Evolutionary conservation across 2,113 vertebrate species (phyloP).

Genomic region (Xiphophorus couchianus): DNA sequence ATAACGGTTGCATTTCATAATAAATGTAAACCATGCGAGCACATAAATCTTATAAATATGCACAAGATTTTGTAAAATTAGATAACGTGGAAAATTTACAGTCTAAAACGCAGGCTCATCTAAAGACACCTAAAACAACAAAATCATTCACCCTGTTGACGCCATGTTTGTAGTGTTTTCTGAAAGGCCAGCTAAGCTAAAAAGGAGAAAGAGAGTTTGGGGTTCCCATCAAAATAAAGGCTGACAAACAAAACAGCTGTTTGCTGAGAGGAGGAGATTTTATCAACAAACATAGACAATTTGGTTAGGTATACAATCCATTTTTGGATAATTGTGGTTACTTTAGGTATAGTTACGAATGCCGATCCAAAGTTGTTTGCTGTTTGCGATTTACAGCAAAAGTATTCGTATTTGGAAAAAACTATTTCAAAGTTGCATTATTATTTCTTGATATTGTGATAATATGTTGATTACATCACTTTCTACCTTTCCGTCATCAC

Average conservation of each 20-base stretch:
- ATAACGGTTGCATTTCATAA: rapidly evolving
- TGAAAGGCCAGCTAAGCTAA: background rate
- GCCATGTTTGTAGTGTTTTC: slow-evolving; percentile 64
- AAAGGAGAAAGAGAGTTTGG: background rate
- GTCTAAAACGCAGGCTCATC: slow-evolving; percentile 17
- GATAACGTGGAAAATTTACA: rapidly evolving
- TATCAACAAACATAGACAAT: background rate
- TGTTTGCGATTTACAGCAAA: no score
- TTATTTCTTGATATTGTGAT: no score
- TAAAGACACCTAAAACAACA: slow-evolving; percentile 21
- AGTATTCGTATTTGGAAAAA: no score
- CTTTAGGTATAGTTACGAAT: no score
- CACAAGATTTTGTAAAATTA: rapidly evolving
- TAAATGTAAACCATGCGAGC: background rate
- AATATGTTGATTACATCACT: no score
- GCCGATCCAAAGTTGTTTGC: no score
- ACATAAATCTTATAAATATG: rapidly evolving
- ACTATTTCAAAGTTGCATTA: no score
- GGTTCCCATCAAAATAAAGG: slow-evolving; percentile 4
- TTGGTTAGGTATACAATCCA: background rate
- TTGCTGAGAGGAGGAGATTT: background rate
- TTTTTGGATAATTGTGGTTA: background rate
- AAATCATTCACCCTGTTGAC: background rate
- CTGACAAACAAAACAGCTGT: background rate
- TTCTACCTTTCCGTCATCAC: no score